Conservation (phyloP, 2,888 invertebrate genomes). For the Alentia gelatinosa region DNA sequence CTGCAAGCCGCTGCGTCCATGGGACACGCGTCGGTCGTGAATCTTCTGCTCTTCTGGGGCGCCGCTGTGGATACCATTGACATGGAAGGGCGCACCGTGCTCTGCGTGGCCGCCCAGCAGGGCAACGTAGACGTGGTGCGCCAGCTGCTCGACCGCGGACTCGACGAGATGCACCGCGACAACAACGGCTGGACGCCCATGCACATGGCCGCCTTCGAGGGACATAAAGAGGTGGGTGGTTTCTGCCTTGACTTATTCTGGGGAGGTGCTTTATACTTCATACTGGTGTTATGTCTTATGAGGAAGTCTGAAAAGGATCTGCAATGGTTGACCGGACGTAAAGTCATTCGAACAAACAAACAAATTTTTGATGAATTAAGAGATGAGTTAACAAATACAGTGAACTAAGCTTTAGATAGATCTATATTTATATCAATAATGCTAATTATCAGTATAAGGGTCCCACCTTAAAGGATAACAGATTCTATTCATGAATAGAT, state of each 20-base stretch:
- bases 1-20: conserved; percentile 88
- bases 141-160: conserved; percentile 87
- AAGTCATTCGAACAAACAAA: too few species aligned
- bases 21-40: conserved; percentile 92
- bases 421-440: too few species aligned
- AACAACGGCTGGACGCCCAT: conserved; percentile 98
- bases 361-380: too few species aligned
- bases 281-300: too few species aligned
- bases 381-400: too few species aligned
- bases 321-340: too few species aligned
- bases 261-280: too few species aligned
- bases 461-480: too few species aligned
- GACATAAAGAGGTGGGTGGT: conserved; percentile 89
- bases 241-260: not conserved
- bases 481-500: too few species aligned
- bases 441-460: too few species aligned
- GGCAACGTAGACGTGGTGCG: conserved; percentile 89
- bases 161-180: conserved; percentile 87
- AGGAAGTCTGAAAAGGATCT: too few species aligned
- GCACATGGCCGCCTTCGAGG: conserved; percentile 97
- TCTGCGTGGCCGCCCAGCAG: conserved; percentile 81
- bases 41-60: conserved; percentile 95
- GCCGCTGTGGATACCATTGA: conserved; percentile 97
- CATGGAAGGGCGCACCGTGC: conserved; percentile 92
- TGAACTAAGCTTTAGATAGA: too few species aligned